phyloP scores from a whole-genome alignment of 2,888 invertebrate genomes.

The Lithophane socia region DNA sequence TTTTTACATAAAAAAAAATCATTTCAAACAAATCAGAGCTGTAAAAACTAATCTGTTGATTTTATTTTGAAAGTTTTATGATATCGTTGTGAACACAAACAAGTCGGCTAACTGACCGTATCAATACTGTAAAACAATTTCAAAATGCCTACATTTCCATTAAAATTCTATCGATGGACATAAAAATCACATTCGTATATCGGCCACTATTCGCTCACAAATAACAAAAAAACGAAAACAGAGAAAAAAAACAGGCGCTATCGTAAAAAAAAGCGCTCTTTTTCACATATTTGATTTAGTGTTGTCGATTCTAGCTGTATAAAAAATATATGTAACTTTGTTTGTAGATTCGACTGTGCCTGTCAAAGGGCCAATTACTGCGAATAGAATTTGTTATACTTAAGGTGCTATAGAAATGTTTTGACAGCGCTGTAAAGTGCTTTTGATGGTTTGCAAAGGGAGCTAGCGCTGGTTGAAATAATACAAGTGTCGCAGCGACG shows the following conservation, averaged over 20 bases:
- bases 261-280: constrained; percentile 40
- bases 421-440: constrained; percentile 47
- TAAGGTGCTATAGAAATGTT: constrained; percentile 61
- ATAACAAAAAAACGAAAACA: constrained; percentile 31
- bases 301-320: constrained; percentile 53
- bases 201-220: constrained; percentile 44
- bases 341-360: constrained; percentile 40
- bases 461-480: constrained; percentile 39
- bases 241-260: constrained; percentile 22
- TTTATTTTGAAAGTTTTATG: constrained; percentile 38
- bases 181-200: constrained; percentile 56
- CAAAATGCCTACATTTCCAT: constrained; percentile 46
- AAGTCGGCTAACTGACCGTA: constrained; percentile 50
- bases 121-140: constrained; percentile 53
- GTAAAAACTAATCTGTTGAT: constrained; percentile 22
- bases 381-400: constrained; percentile 51
- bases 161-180: constrained; percentile 39
- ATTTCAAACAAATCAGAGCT: constrained; percentile 3
- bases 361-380: constrained; percentile 65
- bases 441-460: constrained; percentile 56
- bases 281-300: constrained; percentile 65
- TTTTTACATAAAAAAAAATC: constrained; percentile 8
- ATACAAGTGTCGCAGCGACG: constrained; percentile 37
- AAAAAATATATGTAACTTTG: constrained; percentile 48
- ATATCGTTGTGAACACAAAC: constrained; percentile 42